These are phyloP conservation scores for Pachypanchax playfairii DNA, from an alignment of 2,113 vertebrate genomes.

Conservation along the genomic window DNA sequence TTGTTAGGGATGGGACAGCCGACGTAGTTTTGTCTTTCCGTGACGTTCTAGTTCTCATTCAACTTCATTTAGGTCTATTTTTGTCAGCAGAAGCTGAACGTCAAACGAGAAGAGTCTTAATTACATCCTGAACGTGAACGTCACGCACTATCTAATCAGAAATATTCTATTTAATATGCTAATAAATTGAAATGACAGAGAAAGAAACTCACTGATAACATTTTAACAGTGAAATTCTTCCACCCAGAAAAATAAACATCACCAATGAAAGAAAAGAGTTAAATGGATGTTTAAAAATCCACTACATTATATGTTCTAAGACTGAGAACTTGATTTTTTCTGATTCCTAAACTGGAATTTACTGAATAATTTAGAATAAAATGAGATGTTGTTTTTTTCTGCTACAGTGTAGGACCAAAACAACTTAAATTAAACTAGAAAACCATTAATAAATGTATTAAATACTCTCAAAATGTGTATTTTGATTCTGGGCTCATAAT, in stretches of 20 bases:
- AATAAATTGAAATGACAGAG: no score
- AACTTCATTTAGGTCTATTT: background rate
- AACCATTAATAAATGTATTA: background rate
- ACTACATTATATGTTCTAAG: no score
- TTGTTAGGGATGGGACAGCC: background rate
- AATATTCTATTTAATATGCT: no score
- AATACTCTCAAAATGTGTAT: background rate
- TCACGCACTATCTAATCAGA: no score
- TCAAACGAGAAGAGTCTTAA: background rate
- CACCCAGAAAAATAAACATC: no score
- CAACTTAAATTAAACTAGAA: background rate
- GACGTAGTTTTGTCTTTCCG: background rate
- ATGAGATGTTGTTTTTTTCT: background rate
- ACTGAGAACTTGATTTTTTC: no score
- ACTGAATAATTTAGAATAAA: background rate
- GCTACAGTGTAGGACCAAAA: background rate
- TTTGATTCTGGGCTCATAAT: background rate
- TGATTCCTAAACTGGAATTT: no score
- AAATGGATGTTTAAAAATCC: no score
- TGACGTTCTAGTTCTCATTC: background rate
- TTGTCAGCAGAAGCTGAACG: background rate
- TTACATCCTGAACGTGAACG: no score
- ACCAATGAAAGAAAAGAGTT: no score
- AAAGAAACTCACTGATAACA: no score
- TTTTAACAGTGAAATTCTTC: no score